phyloP scores from a whole-genome alignment of 2,113 vertebrate genomes.

The Pteronura brasiliensis region DNA sequence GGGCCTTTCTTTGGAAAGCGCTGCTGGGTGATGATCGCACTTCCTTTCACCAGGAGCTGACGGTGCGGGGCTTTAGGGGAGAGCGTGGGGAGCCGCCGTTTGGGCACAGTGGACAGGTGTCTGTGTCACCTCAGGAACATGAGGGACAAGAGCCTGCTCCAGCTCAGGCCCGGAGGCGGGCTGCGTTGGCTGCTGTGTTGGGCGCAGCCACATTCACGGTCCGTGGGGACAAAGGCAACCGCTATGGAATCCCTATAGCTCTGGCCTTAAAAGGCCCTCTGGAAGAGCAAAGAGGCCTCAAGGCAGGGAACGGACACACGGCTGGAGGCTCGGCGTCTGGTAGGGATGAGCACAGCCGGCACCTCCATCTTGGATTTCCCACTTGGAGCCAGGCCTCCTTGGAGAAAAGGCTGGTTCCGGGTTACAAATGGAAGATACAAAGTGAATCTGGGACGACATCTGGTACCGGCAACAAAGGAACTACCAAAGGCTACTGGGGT shows the following conservation, averaged over 20 bases:
- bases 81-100: rapidly evolving
- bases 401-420: neutral
- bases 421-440: neutral
- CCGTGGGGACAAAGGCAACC: neutral
- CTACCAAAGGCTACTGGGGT: too few relatives aligned
- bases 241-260: neutral
- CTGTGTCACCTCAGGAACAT: neutral
- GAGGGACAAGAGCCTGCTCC: neutral
- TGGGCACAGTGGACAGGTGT: too few relatives aligned
- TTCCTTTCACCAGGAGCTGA: neutral
- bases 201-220: neutral
- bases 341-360: neutral
- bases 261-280: too few relatives aligned
- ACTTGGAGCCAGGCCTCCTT: neutral
- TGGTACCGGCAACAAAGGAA: neutral
- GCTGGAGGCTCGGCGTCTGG: neutral
- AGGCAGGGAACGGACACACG: neutral
- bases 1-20: neutral
- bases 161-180: too few relatives aligned
- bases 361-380: neutral
- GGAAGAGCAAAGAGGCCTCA: neutral
- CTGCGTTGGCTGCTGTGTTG: neutral
- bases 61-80: neutral
- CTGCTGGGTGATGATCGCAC: too few relatives aligned
- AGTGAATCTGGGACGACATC: too few relatives aligned